Conservation (phyloP, 2,888 invertebrate species). For the Gymnosoma rotundatum region DNA sequence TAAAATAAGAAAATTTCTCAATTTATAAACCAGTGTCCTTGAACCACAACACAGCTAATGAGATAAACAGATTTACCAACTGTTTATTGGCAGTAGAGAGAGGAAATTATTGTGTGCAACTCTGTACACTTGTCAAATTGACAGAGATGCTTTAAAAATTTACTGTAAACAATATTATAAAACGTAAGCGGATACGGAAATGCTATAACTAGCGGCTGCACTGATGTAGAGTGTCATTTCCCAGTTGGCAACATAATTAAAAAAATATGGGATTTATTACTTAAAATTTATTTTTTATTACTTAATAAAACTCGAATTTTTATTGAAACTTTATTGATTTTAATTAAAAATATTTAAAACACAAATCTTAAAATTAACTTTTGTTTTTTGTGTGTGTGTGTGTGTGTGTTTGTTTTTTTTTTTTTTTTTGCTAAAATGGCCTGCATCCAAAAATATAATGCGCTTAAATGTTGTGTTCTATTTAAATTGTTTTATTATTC, state of each 20-base stretch:
- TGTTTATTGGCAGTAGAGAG: slow-evolving; percentile 49
- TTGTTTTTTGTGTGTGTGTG: slow-evolving; percentile 1
- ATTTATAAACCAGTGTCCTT: slow-evolving; percentile 61
- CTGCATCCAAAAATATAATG: slow-evolving; percentile 55
- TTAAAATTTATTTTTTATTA: not conserved
- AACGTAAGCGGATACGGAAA: slow-evolving; percentile 46
- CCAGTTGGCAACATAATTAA: not conserved
- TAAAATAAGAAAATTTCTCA: slow-evolving; percentile 47
- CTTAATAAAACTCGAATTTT: slow-evolving; percentile 12
- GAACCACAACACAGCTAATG: slow-evolving; percentile 35
- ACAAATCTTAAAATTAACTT: slow-evolving; percentile 41
- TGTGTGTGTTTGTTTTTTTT: slow-evolving; percentile 23
- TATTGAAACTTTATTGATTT: slow-evolving; percentile 47
- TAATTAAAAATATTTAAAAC: slow-evolving; percentile 47
- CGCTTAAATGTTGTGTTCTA: slow-evolving; percentile 46
- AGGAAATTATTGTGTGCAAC: slow-evolving; percentile 30
- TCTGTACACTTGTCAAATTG: slow-evolving; percentile 4
- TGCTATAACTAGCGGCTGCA: not conserved
- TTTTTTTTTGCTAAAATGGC: slow-evolving; percentile 43
- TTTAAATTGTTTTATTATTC: slow-evolving; percentile 42
- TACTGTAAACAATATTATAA: not conserved
- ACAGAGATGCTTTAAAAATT: slow-evolving; percentile 45
- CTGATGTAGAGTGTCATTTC: not conserved
- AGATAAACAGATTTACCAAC: slow-evolving; percentile 1
- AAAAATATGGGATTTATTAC: no score